Conservation (phyloP, 2,113 vertebrate genomes). For the Hepsetus odoe region DNA sequence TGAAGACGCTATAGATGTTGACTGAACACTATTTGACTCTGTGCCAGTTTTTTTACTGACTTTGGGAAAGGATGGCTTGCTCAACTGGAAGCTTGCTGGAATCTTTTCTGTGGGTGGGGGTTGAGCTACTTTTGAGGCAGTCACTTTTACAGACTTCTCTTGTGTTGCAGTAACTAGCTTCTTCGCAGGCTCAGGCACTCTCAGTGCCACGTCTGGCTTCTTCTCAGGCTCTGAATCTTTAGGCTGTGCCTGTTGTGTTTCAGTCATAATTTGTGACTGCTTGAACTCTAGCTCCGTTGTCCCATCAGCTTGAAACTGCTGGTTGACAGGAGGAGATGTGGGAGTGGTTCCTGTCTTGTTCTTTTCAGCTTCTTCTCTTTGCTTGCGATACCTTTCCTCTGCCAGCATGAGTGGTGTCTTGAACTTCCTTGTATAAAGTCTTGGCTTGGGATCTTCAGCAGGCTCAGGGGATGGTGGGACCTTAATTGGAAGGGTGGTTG, state of each 20-base stretch:
- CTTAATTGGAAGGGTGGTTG: conserved; percentile 73
- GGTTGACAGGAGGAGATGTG: conserved; percentile 58
- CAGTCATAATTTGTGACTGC: conserved; percentile 46
- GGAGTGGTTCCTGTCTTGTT: conserved; percentile 64
- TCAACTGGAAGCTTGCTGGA: conserved; percentile 55
- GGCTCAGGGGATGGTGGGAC: conserved; percentile 75
- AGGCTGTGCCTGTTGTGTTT: conserved; percentile 44
- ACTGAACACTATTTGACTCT: conserved; percentile 54
- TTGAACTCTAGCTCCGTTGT: conserved; percentile 25
- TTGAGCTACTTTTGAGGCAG: conserved; percentile 29
- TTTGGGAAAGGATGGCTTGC: conserved; percentile 67
- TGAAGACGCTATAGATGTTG: conserved; percentile 53
- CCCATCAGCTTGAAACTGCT: conserved; percentile 16
- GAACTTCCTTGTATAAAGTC: conserved; percentile 82
- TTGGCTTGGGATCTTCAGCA: conserved; percentile 64
- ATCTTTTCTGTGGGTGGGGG: conserved; percentile 52
- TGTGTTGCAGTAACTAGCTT: neutral
- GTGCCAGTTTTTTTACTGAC: conserved; percentile 65
- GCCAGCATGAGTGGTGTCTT: conserved; percentile 94
- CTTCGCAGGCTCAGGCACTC: neutral
- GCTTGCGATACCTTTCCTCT: conserved; percentile 85
- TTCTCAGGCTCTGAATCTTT: conserved; percentile 46
- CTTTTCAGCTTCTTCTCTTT: conserved; percentile 78
- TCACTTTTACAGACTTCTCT: conserved; percentile 14
- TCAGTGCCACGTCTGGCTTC: conserved; percentile 2